Conservation (phyloP, 1,140 invertebrate genomes). For the Helicoverpa armigera region DNA sequence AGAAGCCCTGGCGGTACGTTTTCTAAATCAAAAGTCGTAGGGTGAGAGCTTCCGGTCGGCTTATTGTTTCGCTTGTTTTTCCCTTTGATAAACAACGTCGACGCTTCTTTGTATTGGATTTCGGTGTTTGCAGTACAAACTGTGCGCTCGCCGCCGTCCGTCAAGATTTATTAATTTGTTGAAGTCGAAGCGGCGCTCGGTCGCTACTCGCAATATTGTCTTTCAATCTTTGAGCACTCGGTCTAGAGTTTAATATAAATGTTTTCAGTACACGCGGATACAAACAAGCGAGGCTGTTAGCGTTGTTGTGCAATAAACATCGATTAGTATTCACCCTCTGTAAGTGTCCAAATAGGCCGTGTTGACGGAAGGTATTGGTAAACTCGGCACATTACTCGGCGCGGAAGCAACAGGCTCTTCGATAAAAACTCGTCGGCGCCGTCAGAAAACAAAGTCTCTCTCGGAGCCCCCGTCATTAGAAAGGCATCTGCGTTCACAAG, state of each 20-base stretch:
- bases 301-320: slow-evolving; percentile 13
- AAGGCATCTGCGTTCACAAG: slow-evolving; percentile 70
- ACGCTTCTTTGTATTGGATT: slow-evolving; percentile 56
- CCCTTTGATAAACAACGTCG: slow-evolving; percentile 56
- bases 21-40: slow-evolving; percentile 56
- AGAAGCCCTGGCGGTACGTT: slow-evolving; percentile 40
- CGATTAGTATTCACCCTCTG: slow-evolving; percentile 30
- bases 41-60: slow-evolving; percentile 50
- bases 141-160: slow-evolving; percentile 14
- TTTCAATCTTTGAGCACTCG: background rate
- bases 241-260: slow-evolving; percentile 24
- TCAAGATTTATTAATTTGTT: slow-evolving; percentile 45
- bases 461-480: slow-evolving; percentile 71
- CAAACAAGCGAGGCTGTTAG: background rate
- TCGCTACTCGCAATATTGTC: background rate
- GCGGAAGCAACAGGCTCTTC: slow-evolving; percentile 66
- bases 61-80: slow-evolving; percentile 55
- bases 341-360: slow-evolving; percentile 39
- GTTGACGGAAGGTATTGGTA: slow-evolving; percentile 17
- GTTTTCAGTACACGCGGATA: background rate
- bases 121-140: slow-evolving; percentile 45
- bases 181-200: slow-evolving; percentile 3
- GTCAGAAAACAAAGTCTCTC: slow-evolving; percentile 58
- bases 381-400: slow-evolving; percentile 40
- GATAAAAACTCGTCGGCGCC: slow-evolving; percentile 51